phyloP scores from a whole-genome alignment of 2,113 vertebrate genomes.

The Istiophorus platypterus region DNA sequence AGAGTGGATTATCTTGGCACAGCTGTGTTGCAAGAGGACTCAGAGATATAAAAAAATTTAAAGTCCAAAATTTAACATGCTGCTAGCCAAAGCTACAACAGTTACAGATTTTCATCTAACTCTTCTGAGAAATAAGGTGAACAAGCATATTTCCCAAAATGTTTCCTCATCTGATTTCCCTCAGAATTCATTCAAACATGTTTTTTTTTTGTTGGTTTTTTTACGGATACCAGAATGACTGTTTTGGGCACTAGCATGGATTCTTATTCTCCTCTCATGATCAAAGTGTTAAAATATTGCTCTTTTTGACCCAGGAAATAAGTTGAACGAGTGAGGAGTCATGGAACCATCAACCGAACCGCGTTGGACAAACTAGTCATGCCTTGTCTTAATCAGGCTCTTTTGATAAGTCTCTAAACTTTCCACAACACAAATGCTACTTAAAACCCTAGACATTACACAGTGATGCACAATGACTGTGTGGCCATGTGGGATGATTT shows the following conservation, averaged over 20 bases:
- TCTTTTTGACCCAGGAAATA: neutral
- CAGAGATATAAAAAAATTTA: no score
- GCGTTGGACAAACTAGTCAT: conserved; percentile 8
- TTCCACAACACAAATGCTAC: conserved; percentile 34
- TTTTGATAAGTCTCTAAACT: conserved; percentile 26
- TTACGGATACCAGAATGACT: neutral
- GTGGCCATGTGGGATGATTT: conserved; percentile 62
- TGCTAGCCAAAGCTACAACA: neutral
- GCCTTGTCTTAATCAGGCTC: conserved; percentile 36
- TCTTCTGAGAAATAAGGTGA: neutral
- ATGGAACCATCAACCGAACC: conserved; percentile 22
- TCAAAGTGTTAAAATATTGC: neutral
- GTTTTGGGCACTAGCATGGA: neutral
- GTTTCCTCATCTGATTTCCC: neutral
- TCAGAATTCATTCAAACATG: neutral
- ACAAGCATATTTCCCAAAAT: neutral
- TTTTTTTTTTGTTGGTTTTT: no score
- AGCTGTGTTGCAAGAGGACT: no score
- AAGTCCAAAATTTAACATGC: neutral
- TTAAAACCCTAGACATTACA: conserved; percentile 49
- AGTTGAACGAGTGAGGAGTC: neutral
- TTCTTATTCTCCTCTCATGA: neutral
- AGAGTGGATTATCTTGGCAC: no score
- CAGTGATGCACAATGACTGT: conserved; percentile 55
- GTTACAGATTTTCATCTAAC: neutral